These are phyloP conservation scores for Achatina immaculata DNA, from an alignment of 1,140 invertebrate genomes.

Conservation along the genomic window DNA sequence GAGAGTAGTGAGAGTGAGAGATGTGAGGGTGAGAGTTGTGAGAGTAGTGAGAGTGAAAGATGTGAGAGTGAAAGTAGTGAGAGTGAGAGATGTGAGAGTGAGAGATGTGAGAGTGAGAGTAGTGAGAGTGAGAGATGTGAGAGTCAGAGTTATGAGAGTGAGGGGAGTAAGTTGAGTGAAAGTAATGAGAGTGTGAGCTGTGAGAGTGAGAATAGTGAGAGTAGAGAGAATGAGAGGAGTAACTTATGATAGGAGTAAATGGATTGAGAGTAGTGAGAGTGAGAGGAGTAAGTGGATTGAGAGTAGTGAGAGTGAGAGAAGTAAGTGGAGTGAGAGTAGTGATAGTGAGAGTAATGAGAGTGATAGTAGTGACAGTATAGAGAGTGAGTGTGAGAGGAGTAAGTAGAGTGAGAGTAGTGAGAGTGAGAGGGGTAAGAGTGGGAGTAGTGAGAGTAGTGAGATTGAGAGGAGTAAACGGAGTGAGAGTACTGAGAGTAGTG, in stretches of 20 bases:
- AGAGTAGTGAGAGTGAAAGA: too few species aligned
- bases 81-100: too few species aligned
- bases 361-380: background rate
- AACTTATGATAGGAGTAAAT: background rate
- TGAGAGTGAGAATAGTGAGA: conserved; percentile 11
- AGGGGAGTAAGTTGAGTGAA: background rate
- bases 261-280: background rate
- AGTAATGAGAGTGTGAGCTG: background rate
- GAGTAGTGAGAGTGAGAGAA: background rate
- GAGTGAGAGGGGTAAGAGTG: too few species aligned
- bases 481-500: background rate
- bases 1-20: too few species aligned
- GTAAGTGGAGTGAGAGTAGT: conserved; percentile 24
- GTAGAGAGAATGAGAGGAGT: background rate
- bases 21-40: too few species aligned
- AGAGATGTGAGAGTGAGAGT: too few species aligned
- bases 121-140: background rate
- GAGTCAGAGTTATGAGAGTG: background rate
- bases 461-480: background rate
- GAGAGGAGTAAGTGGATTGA: background rate
- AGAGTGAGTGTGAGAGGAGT: background rate
- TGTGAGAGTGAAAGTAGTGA: too few species aligned
- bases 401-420: background rate
- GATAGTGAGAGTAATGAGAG: too few species aligned
- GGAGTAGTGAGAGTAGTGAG: background rate